phyloP scores from a whole-genome alignment of 2,888 invertebrate species.

The Mycogona germanica region DNA sequence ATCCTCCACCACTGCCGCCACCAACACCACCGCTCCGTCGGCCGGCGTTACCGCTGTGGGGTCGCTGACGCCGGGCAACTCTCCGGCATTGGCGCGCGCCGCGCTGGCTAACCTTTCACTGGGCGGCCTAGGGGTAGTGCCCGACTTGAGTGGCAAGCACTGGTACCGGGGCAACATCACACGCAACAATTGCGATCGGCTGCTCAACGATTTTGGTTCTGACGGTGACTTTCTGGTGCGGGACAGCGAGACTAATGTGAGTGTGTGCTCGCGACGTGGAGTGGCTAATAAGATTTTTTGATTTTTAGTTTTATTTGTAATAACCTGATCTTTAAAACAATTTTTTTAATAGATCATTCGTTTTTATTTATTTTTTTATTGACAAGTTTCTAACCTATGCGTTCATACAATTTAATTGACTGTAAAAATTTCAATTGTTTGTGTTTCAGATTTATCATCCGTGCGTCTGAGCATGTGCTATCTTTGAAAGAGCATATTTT shows the following conservation, averaged over 20 bases:
- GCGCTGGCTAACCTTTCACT: constrained; percentile 31
- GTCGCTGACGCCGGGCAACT: constrained; percentile 31
- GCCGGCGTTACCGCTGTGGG: constrained; percentile 20
- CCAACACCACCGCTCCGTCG: constrained; percentile 17
- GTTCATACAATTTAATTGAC: too few species aligned
- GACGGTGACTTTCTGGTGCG: constrained; percentile 98
- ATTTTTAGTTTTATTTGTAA: not conserved
- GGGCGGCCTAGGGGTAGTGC: constrained; percentile 41
- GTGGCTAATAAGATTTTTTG: too few species aligned
- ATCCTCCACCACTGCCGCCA: constrained; percentile 12
- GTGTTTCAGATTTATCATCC: too few species aligned
- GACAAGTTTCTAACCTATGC: too few species aligned
- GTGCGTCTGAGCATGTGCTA: too few species aligned
- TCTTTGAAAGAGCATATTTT: too few species aligned
- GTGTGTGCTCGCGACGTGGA: too few species aligned
- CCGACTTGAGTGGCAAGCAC: constrained; percentile 63
- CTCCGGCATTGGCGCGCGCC: not conserved
- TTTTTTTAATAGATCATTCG: not conserved
- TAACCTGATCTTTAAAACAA: not conserved
- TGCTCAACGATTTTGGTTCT: constrained; percentile 87
- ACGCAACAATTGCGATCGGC: constrained; percentile 88
- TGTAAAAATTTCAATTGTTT: too few species aligned
- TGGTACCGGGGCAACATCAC: constrained; percentile 98
- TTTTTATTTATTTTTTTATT: not conserved
- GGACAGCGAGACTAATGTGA: constrained; percentile 98